Evolutionary conservation across 2,888 invertebrate genomes (phyloP).

Genomic region (Himalopsyche tibetana): DNA sequence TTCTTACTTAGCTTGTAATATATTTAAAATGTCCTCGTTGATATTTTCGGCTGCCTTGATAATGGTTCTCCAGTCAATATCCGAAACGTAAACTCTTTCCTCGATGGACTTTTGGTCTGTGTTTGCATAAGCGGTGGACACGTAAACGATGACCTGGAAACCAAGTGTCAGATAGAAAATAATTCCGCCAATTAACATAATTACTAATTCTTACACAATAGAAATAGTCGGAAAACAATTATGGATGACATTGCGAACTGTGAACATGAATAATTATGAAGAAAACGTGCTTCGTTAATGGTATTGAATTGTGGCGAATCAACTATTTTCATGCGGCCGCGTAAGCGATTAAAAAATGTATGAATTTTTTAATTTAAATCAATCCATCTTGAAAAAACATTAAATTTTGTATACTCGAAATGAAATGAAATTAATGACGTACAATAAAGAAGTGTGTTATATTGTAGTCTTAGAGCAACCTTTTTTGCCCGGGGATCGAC

Average conservation of each 20-base stretch:
- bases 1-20: conserved; percentile 53
- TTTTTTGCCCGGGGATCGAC: too few relatives aligned
- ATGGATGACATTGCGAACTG: conserved; percentile 15
- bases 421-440: too few relatives aligned
- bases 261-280: not conserved
- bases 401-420: too few relatives aligned
- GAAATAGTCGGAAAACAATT: not conserved
- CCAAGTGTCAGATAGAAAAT: conserved; percentile 8
- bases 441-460: too few relatives aligned
- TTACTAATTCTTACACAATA: not conserved
- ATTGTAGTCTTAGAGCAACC: too few relatives aligned
- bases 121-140: conserved; percentile 57
- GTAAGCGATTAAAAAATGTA: too few relatives aligned
- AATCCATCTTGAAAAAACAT: too few relatives aligned
- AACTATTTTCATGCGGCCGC: too few relatives aligned
- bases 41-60: conserved; percentile 62
- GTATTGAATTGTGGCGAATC: not conserved
- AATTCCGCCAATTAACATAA: not conserved
- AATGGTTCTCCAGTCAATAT: conserved; percentile 61
- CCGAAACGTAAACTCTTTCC: conserved; percentile 51
- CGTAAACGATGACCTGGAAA: conserved; percentile 54
- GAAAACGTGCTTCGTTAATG: not conserved
- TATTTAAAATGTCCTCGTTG: conserved; percentile 59
- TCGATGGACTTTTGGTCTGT: conserved; percentile 48
- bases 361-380: too few relatives aligned